Evolutionary conservation across 2,797 vertebrate genomes (phyloP).

Genomic region (Gallinago stenura): DNA sequence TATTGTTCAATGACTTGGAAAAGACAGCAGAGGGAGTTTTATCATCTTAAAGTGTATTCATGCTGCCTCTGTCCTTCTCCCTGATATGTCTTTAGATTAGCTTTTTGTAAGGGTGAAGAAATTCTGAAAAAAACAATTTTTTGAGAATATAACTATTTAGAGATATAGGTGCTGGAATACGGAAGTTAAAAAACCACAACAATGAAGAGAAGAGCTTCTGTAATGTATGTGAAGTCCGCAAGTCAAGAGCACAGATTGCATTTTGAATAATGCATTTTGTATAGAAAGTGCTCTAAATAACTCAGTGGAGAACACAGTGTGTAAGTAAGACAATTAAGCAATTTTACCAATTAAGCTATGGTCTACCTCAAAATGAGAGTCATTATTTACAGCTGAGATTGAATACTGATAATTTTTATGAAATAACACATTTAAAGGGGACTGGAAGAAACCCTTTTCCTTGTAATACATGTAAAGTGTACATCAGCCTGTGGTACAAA

Average conservation of each 20-base stretch:
- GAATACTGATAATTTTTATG: not conserved
- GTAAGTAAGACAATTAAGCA: conserved; percentile 51
- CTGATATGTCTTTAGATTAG: not conserved
- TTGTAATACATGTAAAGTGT: not conserved
- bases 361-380: conserved; percentile 32
- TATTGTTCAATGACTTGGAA: conserved; percentile 60
- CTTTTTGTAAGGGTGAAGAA: not conserved
- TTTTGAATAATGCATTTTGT: conserved; percentile 66
- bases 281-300: conserved; percentile 48
- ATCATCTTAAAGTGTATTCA: conserved; percentile 41
- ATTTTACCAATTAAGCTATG: conserved; percentile 27
- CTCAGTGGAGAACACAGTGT: conserved; percentile 25
- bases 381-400: conserved; percentile 29
- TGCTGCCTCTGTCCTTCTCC: conserved; percentile 2
- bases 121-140: not conserved
- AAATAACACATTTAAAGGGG: not conserved
- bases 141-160: not conserved
- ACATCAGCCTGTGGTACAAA: conserved; percentile 7
- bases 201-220: not conserved
- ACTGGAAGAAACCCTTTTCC: not conserved
- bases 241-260: conserved; percentile 43
- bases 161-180: not conserved
- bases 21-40: conserved; percentile 71
- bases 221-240: conserved; percentile 16
- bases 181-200: not conserved